Evolutionary conservation across 2,888 invertebrate species (phyloP).

Genomic region (Hypomecis punctinalis): DNA sequence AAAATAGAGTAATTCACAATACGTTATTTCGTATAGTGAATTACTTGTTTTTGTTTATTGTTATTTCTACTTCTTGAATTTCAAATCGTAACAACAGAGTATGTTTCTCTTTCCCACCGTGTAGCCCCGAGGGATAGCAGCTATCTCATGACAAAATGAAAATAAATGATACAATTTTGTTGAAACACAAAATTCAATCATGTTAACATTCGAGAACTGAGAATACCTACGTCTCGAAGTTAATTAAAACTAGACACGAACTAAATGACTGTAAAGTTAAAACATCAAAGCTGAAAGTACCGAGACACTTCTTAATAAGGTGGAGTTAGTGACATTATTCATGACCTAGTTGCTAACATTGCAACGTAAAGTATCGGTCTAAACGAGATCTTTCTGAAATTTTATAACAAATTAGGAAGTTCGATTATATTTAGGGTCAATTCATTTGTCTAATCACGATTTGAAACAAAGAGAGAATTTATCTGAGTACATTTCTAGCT

Average conservation of each 20-base stretch:
- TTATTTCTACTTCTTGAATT: constrained; percentile 19
- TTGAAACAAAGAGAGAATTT: no score
- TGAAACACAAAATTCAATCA: constrained; percentile 10
- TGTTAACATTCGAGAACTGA: constrained; percentile 3
- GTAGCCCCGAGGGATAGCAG: constrained; percentile 15
- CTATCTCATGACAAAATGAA: constrained; percentile 13
- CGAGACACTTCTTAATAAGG: constrained; percentile 5
- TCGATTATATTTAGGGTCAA: no score
- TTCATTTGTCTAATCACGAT: no score
- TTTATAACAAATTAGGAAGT: no score
- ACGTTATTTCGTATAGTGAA: not conserved
- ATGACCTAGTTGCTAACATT: not conserved
- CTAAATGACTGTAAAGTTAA: constrained; percentile 12
- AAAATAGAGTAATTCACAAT: no score
- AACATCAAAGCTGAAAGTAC: constrained; percentile 11
- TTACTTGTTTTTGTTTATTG: constrained; percentile 14
- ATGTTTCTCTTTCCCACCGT: constrained; percentile 14
- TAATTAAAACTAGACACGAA: constrained; percentile 18
- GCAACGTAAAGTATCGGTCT: not conserved
- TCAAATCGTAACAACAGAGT: constrained; percentile 16
- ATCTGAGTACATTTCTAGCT: no score
- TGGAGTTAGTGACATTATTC: constrained; percentile 3
- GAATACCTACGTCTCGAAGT: constrained; percentile 14
- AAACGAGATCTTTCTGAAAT: no score
- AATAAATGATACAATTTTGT: constrained; percentile 19